phyloP scores from a whole-genome alignment of 2,113 vertebrate genomes.

The Oreotragus oreotragus region DNA sequence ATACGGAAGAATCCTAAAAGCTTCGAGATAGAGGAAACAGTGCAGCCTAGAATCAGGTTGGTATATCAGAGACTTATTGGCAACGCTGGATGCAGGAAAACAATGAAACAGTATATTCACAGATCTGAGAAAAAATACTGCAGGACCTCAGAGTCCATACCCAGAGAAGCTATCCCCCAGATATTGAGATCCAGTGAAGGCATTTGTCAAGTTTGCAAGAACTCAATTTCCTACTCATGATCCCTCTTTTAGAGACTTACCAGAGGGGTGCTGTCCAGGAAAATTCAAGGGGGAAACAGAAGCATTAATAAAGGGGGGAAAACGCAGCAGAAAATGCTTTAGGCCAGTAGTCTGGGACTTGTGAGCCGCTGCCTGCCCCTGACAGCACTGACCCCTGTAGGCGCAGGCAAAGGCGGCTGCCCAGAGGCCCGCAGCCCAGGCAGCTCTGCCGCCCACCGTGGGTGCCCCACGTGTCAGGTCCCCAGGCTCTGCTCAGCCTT shows the following conservation, averaged over 20 bases:
- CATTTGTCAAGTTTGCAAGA: not conserved
- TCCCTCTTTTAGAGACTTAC: not conserved
- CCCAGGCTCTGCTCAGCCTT: not conserved
- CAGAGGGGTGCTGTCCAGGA: not conserved
- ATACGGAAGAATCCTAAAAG: not conserved
- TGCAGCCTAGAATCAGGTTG: not conserved
- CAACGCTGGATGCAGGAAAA: not conserved
- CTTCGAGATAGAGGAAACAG: not conserved
- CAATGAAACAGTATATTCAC: not conserved
- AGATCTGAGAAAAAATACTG: not conserved
- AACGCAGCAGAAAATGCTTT: not conserved
- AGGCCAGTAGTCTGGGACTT: not conserved
- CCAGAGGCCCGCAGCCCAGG: accelerated
- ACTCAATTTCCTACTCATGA: not conserved
- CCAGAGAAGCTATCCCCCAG: not conserved
- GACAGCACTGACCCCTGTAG: not conserved
- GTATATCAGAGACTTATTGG: not conserved
- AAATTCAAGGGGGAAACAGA: not conserved
- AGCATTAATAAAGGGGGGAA: not conserved
- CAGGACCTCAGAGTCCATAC: not conserved
- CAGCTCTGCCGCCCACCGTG: not conserved
- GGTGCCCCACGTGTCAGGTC: not conserved
- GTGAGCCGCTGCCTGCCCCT: not conserved
- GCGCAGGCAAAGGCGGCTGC: not conserved
- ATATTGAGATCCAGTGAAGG: not conserved